Evolutionary conservation across 2,113 vertebrate species (phyloP).

Genomic region (Hyperopisus bebe): DNA sequence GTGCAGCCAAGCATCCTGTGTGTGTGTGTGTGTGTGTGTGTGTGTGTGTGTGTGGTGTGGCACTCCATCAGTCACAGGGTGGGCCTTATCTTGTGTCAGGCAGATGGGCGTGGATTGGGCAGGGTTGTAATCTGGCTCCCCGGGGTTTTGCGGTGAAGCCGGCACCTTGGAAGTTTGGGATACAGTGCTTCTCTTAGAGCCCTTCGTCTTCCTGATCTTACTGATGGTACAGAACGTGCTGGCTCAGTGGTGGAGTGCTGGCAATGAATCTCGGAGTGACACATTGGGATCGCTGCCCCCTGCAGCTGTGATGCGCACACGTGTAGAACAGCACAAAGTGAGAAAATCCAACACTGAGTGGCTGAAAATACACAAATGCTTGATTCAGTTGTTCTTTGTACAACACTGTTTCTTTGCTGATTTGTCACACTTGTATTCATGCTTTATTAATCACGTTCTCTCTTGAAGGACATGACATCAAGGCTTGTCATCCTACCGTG

Average conservation of each 20-base stretch:
- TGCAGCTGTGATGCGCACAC: background rate
- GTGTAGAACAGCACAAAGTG: background rate
- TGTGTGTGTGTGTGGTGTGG: background rate
- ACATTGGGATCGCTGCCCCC: background rate
- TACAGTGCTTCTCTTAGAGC: background rate
- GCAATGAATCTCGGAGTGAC: background rate
- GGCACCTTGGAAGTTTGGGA: background rate
- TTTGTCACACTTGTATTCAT: background rate
- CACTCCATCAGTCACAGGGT: background rate
- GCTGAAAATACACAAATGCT: background rate
- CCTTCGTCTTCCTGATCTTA: background rate
- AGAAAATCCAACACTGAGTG: background rate
- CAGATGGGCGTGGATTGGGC: background rate
- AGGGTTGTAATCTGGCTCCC: slow-evolving; percentile 12
- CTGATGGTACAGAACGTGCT: background rate
- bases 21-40: slow-evolving; percentile 13
- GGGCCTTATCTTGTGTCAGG: background rate
- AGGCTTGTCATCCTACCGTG: background rate
- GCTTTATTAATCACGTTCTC: background rate
- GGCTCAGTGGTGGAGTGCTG: background rate
- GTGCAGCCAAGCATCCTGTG: background rate
- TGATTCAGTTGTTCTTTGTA: background rate
- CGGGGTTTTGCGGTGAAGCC: background rate
- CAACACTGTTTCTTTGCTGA: background rate
- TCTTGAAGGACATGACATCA: background rate